Base-by-base conservation (phyloP, 1,140 invertebrate species). In the Drosophila arawakana region DNA sequence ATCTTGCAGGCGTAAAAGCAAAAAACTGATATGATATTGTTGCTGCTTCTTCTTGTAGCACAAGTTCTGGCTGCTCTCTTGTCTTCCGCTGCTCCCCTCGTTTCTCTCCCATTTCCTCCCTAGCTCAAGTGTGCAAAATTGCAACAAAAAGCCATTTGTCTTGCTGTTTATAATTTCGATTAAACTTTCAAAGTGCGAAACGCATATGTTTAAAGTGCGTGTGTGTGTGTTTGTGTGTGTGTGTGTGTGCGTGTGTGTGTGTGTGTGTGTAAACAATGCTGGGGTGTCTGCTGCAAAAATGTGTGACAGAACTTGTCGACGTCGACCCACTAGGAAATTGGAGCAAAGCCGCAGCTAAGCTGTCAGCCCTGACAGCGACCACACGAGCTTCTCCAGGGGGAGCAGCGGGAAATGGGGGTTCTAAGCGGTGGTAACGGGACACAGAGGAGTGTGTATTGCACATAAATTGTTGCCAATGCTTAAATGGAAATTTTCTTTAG, bases 81-180 rank as follows among this genome's bases (percentile, higher is more conserved):
- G 11, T 18, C 25, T 6, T 10, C 49, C 7, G 2, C 8, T n/a
- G 8, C 9, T 13, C 35, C 2, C 13, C 9, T 7, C 7, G 13
- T 18, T 13, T 43, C 2, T n/a, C 10, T 21, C 7, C 1, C 18
- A 30, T 46, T 9, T 39, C 34, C 9, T 7, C 13, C n/a, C 18
- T 5, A 30, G 13, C 34, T 39, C 21, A 46, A 43, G 39, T 47
- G 60, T 60, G 61, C 67, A 81, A 88, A 88, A 88, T 88, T 88
- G 83, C 84, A 88, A 78, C 84, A 88, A 83, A 77, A 88, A 88
- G 80, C 84, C 82, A 88, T 88, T 88, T 89, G 84, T 89, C 84
- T 89, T 88, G 80, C 73, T 89, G 84, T 81, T 89, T 89, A 89
- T 89, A 89, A 89, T 89, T 89, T 89, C 84, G 84, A 89, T 89